Evolutionary conservation across 1,140 invertebrate species (phyloP), one percentile per base, ranked within the genome.

Genomic region (Bombus superbus): DNA sequence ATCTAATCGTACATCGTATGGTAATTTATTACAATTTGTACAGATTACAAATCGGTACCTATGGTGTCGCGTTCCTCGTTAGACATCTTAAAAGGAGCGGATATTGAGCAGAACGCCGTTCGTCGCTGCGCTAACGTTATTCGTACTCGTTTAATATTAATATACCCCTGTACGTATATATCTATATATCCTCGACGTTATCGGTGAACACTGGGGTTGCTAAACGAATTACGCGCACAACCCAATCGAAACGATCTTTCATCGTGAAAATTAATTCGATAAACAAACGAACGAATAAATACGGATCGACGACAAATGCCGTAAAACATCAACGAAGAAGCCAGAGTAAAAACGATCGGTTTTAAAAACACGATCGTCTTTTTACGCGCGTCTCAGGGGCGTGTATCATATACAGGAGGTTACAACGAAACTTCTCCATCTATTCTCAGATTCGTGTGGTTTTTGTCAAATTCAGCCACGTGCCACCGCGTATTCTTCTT

Each of bases 1-100:
- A n/a, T 68, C 68, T 59, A 68, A 53, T 80, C 76, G 35, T 91
- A 88, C 57, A 87, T 89, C 81, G 62, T 86, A 90, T 82, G 85
- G 90, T 91, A 89, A 86, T 91, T 91, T 91, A 91, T 91, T 91
- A 89, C 85, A 91, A 91, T 91, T 91, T 91, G 89, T 89, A 91
- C 88, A 89, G 87, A 91, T 91, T 91, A 91, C 86, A 91, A 91
- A 91, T 83, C 88, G 77, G 75, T 91, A 86, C 69, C 86, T 91
- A 91, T 91, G 57, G 83, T 85, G 83, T 85, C 85, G 86, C 85
- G 79, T 90, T 87, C 81, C 57, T 81, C 59, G 87, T 88, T 84
- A 84, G 84, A 86, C 90, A 86, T 86, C 86, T 76, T 86, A 86
- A 88, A 90, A 88, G 89, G 86, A 91, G 89, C 87, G 81, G 85